Base-by-base conservation (phyloP, 2,797 vertebrate species). In the Spinibarbus caldwelli region DNA sequence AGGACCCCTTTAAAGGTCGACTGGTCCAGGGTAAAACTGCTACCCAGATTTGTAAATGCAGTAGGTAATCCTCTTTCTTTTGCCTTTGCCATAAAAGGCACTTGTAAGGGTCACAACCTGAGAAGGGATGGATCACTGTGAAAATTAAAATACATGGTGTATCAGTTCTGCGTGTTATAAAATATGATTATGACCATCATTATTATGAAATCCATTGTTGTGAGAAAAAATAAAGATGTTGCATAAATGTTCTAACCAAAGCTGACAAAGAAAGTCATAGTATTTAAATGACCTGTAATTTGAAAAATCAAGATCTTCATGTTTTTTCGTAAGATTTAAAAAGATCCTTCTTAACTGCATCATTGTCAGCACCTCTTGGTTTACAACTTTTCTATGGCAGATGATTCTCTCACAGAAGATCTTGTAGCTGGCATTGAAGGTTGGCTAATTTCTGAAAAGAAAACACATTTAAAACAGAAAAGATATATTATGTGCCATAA, bases 11-110 rank as follows among this genome's bases (percentile, higher is more conserved):
- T n/a, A n/a, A 88, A 89, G 17, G 83, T 86, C 26, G 86, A 85
- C 73, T 86, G 47, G 38, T 87, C 66, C 66, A 84, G n/a, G 67
- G 78, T 84, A 85, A 90, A 90, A 73, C 79, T 84, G 70, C 68
- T 85, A 62, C 86, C 86, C 67, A 87, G 70, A 80, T 86, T 72
- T 86, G 21, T 83, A 87, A 90, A 87, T 34, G 64, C 88, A 82
- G 52, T 76, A 82, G 80, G 76, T 79, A 79, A 45, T 85, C 83
- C 8, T 87, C 76, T 85, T 80, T 80, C 49, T 88, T 72, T 87
- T 85, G 8, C 83, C 77, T 19, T 86, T 88, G 19, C 89, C 81
- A 76, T 88, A 84, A 84, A 90, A 87, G 49, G 87, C 43, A 12
- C 73, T 86, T 73, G 80, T 82, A 66, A 66, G 66, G 86, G 83